Base-by-base conservation (phyloP, 1,140 invertebrate species). In the Magallana gigas region DNA sequence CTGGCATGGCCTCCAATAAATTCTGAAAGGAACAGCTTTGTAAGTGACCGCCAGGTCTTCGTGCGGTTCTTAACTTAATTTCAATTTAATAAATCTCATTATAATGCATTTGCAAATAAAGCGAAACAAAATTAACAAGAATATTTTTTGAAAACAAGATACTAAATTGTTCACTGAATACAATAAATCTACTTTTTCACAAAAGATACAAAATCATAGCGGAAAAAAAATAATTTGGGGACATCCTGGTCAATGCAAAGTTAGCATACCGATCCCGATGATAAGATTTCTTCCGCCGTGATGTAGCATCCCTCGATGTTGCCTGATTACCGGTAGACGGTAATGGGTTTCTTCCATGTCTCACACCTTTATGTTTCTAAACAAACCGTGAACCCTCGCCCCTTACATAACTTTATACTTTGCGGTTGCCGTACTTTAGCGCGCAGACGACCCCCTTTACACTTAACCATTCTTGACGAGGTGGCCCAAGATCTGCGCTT, bases 401-500 rank as follows among this genome's bases (percentile, higher is more conserved):
- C 68, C 11, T 76, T 76, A 76, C 68, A 76, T 76, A 76, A 76
- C 68, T 76, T 12, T 12, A 3, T 71, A 71, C 64, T 23, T 29
- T 29, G 23, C 18, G 64, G 29, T 18, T 71, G 18, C 29, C 23
- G 23, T 29, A 76, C 68, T 76, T 76, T 4, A 36, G 68, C 8
- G 68, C 29, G 9, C 68, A 76, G 23, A 23, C 23, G 68, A 48
- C 36, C 68, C 68, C 68, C 68, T 76, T 23, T 12, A 76, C 23
- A 29, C 11, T 12, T 29, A 29, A 29, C 18, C 68, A 76, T 23
- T 76, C 68, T 29, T 76, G 23, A 76, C 23, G 23, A 11, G 8
- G 11, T 76, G 68, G 23, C 18, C 11, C 12, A 12, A 76, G 68
- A 76, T 76, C 23, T 23, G n/a, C 64, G 18, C 29, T 71, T 71